Percentiles rank a stretch among this genome's conserved stretches.
These are phyloP conservation scores for Rapana venosa DNA, from an alignment of 2,888 invertebrate genomes.

Conservation along the genomic window DNA sequence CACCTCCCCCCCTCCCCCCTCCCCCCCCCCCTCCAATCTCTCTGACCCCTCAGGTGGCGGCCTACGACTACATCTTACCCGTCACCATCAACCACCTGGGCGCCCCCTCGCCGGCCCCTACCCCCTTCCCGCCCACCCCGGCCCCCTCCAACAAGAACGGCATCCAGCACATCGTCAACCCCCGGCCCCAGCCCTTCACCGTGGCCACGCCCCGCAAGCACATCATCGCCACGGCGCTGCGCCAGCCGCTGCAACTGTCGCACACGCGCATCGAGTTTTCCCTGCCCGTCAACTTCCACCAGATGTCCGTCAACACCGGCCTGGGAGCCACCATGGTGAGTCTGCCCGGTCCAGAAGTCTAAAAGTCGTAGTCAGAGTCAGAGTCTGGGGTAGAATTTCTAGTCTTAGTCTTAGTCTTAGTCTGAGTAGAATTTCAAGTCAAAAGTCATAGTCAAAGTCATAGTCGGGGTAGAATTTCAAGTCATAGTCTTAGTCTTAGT, in stretches of 20 bases:
- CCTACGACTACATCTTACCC: constrained; percentile 77
- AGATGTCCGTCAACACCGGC: constrained; percentile 55
- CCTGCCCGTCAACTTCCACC: constrained; percentile 68
- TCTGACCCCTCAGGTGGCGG: constrained; percentile 74
- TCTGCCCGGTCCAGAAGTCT: background rate
- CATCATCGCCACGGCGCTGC: constrained; percentile 76
- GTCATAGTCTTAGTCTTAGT: no score
- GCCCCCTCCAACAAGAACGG: constrained; percentile 70
- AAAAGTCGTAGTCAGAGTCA: no score
- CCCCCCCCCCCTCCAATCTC: background rate
- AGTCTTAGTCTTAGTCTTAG: no score
- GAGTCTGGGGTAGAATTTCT: no score
- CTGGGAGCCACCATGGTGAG: constrained; percentile 59
- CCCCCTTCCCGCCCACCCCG: constrained; percentile 70
- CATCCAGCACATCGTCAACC: constrained; percentile 73
- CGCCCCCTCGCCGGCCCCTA: constrained; percentile 71
- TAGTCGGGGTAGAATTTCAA: no score
- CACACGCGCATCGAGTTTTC: constrained; percentile 71
- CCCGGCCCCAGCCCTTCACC: constrained; percentile 66
- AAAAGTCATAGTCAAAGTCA: no score
- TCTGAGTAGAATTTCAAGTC: no score
- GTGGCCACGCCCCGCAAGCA: constrained; percentile 74
- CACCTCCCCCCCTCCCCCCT: no score
- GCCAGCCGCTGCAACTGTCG: constrained; percentile 75
- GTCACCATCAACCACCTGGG: constrained; percentile 75